These are phyloP conservation scores for Solenopsis invicta DNA, from an alignment of 1,140 invertebrate genomes.

Conservation along the genomic window DNA sequence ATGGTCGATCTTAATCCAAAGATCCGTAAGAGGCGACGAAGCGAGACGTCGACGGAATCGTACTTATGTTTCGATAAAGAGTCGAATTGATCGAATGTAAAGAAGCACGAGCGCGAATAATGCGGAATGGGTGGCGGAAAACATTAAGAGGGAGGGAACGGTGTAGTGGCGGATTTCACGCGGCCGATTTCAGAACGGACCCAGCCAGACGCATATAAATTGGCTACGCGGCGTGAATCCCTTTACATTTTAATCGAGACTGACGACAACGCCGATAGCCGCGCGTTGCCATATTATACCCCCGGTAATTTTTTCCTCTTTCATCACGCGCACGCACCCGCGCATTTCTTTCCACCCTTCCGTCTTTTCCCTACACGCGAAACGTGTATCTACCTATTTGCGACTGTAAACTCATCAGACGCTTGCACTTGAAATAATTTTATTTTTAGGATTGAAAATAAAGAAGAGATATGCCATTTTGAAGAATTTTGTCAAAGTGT, in stretches of 20 bases:
- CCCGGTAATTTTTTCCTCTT: constrained; percentile 19
- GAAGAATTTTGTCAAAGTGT: neutral
- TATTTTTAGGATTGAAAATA: neutral
- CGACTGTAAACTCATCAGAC: neutral
- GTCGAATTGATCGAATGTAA: constrained; percentile 57
- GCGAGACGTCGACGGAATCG: neutral
- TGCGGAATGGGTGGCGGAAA: neutral
- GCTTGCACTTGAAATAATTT: neutral
- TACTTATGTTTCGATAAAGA: neutral
- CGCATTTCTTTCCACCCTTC: constrained; percentile 6
- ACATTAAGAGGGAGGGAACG: neutral
- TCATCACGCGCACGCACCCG: too few relatives aligned
- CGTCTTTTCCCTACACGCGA: constrained; percentile 5
- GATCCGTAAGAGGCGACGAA: neutral
- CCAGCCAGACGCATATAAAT: constrained; percentile 76
- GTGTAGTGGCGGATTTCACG: neutral
- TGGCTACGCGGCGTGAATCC: constrained; percentile 72
- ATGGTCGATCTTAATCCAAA: constrained; percentile 29
- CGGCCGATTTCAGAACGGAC: constrained; percentile 68
- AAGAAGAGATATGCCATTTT: neutral
- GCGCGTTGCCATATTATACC: constrained; percentile 31
- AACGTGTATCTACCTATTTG: neutral
- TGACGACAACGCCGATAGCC: constrained; percentile 62
- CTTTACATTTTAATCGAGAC: constrained; percentile 75
- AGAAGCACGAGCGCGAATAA: constrained; percentile 52